These are phyloP conservation scores for Rhinichthys klamathensis DNA, from an alignment of 2,113 vertebrate species.

Conservation along the genomic window DNA sequence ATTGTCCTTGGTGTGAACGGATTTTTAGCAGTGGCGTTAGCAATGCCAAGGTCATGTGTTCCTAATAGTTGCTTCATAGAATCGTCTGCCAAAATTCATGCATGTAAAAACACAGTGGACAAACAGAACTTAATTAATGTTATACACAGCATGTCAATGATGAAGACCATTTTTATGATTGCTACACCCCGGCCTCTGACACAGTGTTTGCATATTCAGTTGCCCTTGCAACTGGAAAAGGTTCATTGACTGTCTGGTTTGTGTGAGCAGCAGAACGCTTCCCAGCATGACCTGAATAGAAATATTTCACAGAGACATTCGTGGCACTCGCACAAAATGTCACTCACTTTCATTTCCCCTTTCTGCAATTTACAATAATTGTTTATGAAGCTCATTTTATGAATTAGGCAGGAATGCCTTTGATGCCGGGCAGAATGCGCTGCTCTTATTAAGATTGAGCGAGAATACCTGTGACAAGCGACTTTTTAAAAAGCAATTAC, in stretches of 20 bases:
- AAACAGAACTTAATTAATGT: slow-evolving; percentile 1
- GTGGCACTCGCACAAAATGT: slow-evolving; percentile 8
- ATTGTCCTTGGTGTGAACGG: too few species aligned
- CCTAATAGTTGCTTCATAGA: not conserved
- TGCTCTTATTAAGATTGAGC: slow-evolving; percentile 40
- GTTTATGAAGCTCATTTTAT: slow-evolving; percentile 56
- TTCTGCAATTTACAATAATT: slow-evolving; percentile 44
- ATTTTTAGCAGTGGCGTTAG: not conserved
- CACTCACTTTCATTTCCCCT: slow-evolving; percentile 26
- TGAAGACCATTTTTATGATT: not conserved
- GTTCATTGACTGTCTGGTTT: not conserved
- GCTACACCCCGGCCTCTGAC: not conserved
- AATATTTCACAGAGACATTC: slow-evolving; percentile 27
- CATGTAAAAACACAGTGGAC: not conserved
- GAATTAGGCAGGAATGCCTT: slow-evolving; percentile 46
- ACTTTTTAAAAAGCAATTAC: slow-evolving; percentile 58
- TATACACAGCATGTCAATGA: not conserved
- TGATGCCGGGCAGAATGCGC: slow-evolving; percentile 15
- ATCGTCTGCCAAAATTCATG: not conserved
- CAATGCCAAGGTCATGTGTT: not conserved
- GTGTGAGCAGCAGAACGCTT: slow-evolving; percentile 4
- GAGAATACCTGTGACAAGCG: slow-evolving; percentile 52
- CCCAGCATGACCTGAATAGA: not conserved
- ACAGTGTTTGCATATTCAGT: not conserved
- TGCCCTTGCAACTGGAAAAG: not conserved